These are phyloP conservation scores for Ligdia adustata DNA, from an alignment of 2,888 invertebrate genomes.

Conservation along the genomic window DNA sequence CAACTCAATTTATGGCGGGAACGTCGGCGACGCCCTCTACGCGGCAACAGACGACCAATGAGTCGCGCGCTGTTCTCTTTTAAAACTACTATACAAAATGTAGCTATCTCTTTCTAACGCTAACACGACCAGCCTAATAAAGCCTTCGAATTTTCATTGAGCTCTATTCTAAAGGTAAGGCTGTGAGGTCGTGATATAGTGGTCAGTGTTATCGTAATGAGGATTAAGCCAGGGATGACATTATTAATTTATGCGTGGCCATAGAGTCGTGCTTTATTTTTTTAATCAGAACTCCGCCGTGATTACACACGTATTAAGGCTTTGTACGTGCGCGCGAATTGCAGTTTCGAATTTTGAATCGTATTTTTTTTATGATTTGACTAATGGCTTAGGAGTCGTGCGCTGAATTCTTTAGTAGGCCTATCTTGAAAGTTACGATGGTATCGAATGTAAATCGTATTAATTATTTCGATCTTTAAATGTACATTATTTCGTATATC, in stretches of 20 bases:
- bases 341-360: conserved; percentile 11
- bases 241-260: conserved; percentile 73
- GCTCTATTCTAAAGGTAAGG: conserved; percentile 22
- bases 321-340: conserved; percentile 34
- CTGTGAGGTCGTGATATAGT: conserved; percentile 36
- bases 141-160: conserved; percentile 24
- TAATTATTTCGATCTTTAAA: conserved; percentile 1
- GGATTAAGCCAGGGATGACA: conserved; percentile 59
- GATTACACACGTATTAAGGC: conserved; percentile 41
- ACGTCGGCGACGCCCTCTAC: conserved; percentile 74
- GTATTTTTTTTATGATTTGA: conserved; percentile 21
- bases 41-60: conserved; percentile 68
- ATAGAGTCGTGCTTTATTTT: conserved; percentile 52
- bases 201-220: conserved; percentile 49
- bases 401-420: conserved; percentile 23
- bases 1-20: conserved; percentile 84
- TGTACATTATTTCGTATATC: too few relatives aligned
- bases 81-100: conserved; percentile 33
- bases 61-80: conserved; percentile 45
- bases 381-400: conserved; percentile 16
- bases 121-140: conserved; percentile 25
- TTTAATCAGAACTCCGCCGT: conserved; percentile 41
- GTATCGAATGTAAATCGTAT: conserved; percentile 11
- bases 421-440: conserved; percentile 10
- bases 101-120: conserved; percentile 55